Base-by-base conservation (phyloP, 2,113 vertebrate genomes). In the Microcebus lehilahytsara region DNA sequence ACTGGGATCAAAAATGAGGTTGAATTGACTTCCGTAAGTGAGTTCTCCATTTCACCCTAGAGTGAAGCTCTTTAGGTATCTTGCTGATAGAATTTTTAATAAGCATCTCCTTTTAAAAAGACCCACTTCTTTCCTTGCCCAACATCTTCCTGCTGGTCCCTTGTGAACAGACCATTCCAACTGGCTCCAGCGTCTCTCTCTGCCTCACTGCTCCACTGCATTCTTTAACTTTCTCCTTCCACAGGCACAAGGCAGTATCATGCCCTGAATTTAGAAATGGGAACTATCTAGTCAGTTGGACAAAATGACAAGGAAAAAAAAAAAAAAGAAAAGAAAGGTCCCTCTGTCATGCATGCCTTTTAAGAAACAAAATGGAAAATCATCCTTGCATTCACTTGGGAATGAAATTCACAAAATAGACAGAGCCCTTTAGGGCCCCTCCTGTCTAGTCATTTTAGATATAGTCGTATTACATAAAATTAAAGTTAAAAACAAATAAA, bases 1-100 rank as follows among this genome's bases (percentile, higher is more conserved):
- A 58, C 40, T 1, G 84, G 90, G 96, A 80, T 88, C 58, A 85
- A 85, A 88, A 97, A 96, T 97, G 85, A 97, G 96, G 95, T 87
- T 95, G 96, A 97, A 98, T 88, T 85, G 90, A 93, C 96, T 96
- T 98, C 96, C 88, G 46, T 95, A 98, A 97, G 84, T 96, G 92
- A 97, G 83, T 96, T 97, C 95, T 96, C 95, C 94, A 69, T 81
- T 96, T 96, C 42, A 56, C 97, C 92, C 96, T 95, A 95, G 93
- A 97, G 95, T 75, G n/a, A 97, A 96, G 20, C 84, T 96, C 71
- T 85, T 95, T 89, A 49, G 69, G 22, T 93, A 93, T 88, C 51
- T 89, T 90, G 75, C 78, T 93, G 95, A 96, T 96, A 97, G 60
- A 93, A 64, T 66, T 92, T 96, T 97, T 95, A 95, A 93, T 83